Conservation (phyloP, 2,113 vertebrate genomes). For the Herpetotheres cachinnans region DNA sequence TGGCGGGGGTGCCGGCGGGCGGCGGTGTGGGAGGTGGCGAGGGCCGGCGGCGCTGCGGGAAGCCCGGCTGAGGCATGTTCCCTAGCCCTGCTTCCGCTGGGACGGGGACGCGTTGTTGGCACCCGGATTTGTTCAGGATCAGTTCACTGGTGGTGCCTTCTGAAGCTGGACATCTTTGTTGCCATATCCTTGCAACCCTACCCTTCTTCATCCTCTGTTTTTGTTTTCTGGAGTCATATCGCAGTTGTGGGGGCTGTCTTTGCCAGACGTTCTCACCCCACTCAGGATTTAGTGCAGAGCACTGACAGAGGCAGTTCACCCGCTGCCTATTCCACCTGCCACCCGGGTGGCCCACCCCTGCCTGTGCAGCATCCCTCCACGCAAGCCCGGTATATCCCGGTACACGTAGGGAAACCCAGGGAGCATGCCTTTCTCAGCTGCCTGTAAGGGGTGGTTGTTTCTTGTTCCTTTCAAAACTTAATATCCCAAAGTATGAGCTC, state of each 20-base stretch:
- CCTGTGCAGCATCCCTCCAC: neutral
- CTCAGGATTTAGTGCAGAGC: neutral
- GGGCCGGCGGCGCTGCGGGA: neutral
- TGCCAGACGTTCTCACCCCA: neutral
- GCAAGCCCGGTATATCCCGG: neutral
- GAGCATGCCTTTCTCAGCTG: neutral
- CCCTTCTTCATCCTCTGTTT: neutral
- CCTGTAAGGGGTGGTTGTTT: neutral
- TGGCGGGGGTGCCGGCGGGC: neutral
- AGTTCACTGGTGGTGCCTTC: neutral
- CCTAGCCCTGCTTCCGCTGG: accelerated
- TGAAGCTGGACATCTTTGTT: neutral
- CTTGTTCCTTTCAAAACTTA: neutral
- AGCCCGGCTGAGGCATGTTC: neutral
- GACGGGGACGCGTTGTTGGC: too few species aligned
- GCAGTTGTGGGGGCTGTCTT: neutral
- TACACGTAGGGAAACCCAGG: neutral
- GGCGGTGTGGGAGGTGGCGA: neutral
- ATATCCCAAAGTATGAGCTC: neutral
- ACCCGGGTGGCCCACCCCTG: neutral
- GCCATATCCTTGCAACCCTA: neutral
- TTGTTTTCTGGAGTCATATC: neutral
- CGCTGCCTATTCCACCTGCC: neutral
- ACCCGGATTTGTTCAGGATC: neutral
- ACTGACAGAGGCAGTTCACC: neutral